Evolutionary conservation across 2,797 vertebrate genomes (phyloP).

Genomic region (Anniella stebbinsi): DNA sequence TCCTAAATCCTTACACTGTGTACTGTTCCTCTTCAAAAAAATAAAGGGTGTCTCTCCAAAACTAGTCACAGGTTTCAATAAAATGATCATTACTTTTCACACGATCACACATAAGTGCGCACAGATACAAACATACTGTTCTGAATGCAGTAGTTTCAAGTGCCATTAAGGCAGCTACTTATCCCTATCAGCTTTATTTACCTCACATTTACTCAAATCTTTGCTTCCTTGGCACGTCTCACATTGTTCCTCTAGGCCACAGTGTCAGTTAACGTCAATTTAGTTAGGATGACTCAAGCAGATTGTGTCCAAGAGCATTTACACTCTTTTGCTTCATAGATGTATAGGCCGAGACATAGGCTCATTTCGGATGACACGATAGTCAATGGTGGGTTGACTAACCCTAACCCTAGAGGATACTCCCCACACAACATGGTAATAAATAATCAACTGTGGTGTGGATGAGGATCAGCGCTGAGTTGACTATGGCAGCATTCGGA

Average conservation of each 20-base stretch:
- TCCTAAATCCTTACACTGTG: neutral
- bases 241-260: neutral
- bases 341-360: neutral
- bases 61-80: neutral
- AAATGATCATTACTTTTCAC: neutral
- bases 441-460: no score
- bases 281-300: neutral
- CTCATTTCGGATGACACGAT: no score
- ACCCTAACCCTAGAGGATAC: no score
- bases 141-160: neutral
- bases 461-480: no score
- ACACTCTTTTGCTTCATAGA: neutral
- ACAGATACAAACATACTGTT: neutral
- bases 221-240: constrained; percentile 33
- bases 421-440: no score
- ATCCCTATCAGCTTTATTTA: constrained; percentile 18
- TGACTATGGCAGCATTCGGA: no score
- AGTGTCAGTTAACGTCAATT: constrained; percentile 22
- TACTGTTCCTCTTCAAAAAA: neutral
- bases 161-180: neutral
- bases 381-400: no score
- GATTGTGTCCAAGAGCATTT: neutral
- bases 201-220: neutral
- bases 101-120: neutral
- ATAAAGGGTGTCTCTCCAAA: neutral